phyloP scores from a whole-genome alignment of 2,113 vertebrate genomes.

The Pica pica region DNA sequence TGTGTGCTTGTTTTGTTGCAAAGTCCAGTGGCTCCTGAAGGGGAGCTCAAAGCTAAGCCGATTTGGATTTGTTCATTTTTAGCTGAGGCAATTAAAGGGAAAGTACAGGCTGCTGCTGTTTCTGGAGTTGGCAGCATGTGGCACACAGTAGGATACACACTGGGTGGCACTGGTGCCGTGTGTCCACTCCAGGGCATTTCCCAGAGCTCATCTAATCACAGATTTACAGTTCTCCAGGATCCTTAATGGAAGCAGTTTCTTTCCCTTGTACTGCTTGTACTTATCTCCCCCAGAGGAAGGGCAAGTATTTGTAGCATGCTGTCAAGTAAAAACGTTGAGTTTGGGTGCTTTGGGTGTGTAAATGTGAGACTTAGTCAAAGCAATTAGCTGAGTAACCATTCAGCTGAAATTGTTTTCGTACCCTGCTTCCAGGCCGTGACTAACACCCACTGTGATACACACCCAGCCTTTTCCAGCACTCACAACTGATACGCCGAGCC shows the following conservation, averaged over 20 bases:
- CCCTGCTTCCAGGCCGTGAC: constrained; percentile 7
- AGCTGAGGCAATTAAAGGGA: background rate
- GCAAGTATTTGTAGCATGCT: background rate
- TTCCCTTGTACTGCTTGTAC: background rate
- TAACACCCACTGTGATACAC: constrained; percentile 1
- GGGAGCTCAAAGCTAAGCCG: background rate
- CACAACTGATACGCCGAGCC: background rate
- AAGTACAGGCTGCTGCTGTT: background rate
- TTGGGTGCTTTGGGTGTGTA: background rate
- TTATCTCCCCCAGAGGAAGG: background rate
- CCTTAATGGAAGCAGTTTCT: background rate
- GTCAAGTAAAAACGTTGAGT: background rate
- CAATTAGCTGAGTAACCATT: constrained; percentile 48
- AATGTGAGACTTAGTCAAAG: background rate
- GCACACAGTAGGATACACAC: background rate
- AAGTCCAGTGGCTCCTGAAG: background rate
- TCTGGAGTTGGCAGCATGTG: background rate
- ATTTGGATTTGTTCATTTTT: background rate
- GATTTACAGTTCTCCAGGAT: background rate
- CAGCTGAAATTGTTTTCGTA: background rate
- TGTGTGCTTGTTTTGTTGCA: background rate
- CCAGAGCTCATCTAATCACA: background rate
- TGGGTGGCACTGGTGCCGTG: fast-evolving
- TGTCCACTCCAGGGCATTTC: background rate
- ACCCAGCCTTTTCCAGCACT: constrained; percentile 3